These are phyloP conservation scores for Berghia stephanieae DNA, from an alignment of 1,140 invertebrate genomes.

Conservation along the genomic window DNA sequence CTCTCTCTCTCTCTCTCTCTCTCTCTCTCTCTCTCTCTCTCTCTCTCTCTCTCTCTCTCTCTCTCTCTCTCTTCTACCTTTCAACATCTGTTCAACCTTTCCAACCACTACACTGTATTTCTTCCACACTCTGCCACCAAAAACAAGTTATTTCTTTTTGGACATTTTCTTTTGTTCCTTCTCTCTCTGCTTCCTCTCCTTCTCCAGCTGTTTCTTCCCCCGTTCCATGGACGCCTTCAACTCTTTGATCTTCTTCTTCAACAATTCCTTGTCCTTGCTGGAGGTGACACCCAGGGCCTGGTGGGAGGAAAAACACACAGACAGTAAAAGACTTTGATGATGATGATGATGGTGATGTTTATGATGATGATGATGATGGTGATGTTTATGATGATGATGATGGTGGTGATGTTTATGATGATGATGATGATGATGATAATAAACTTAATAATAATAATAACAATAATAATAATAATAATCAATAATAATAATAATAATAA, in stretches of 20 bases:
- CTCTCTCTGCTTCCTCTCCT: conserved; percentile 49
- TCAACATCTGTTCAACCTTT: neutral
- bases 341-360: too few species aligned
- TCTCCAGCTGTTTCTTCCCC: conserved; percentile 55
- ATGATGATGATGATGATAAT: too few species aligned
- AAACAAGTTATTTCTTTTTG: conserved; percentile 39
- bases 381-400: too few species aligned
- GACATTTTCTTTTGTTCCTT: conserved; percentile 49
- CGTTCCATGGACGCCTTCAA: conserved; percentile 50
- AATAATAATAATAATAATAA: too few species aligned
- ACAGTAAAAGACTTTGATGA: too few species aligned
- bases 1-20: neutral
- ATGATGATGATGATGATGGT: too few species aligned
- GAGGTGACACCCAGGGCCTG: conserved; percentile 50
- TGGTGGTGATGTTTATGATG: too few species aligned
- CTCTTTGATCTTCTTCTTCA: conserved; percentile 61
- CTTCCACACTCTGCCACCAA: neutral
- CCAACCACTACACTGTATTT: neutral
- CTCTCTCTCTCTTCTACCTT: neutral
- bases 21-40: conserved; percentile 1
- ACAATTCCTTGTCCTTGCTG: conserved; percentile 53
- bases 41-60: neutral
- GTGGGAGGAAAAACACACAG: too few species aligned
- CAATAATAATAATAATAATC: too few species aligned
- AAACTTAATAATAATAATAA: too few species aligned